Conservation (phyloP, 2,113 vertebrate species). For the Nanorana parkeri region DNA sequence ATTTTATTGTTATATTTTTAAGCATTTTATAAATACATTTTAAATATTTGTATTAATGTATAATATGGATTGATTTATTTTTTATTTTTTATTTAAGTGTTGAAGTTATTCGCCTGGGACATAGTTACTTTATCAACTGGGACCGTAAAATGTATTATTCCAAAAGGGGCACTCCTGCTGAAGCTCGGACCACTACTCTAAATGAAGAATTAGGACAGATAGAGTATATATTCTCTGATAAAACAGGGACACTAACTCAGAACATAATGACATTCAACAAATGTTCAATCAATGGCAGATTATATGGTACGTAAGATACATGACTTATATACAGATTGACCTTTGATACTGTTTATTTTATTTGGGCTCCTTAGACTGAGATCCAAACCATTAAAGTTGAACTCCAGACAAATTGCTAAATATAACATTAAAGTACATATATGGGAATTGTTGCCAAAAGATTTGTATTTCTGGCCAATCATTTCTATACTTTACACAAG, state of each 20-base stretch:
- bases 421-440: no score
- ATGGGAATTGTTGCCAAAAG: no score
- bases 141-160: conserved; percentile 73
- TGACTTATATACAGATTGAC: no score
- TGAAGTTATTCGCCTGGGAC: conserved; percentile 76
- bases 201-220: conserved; percentile 76
- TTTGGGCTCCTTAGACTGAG: no score
- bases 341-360: no score
- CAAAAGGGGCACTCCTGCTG: conserved; percentile 65
- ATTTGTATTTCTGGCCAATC: no score
- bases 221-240: conserved; percentile 76
- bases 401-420: no score
- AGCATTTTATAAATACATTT: background rate
- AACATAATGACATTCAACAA: conserved; percentile 78
- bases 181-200: conserved; percentile 73
- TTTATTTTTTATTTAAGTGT: conserved; percentile 60
- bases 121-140: conserved; percentile 78
- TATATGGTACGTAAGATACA: conserved; percentile 63
- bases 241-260: conserved; percentile 77
- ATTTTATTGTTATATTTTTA: background rate
- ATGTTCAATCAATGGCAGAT: conserved; percentile 74
- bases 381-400: no score
- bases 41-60: background rate
- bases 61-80: background rate
- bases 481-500: no score